These are phyloP conservation scores for Iphiclides podalirius DNA, from an alignment of 2,888 invertebrate species.

Conservation along the genomic window DNA sequence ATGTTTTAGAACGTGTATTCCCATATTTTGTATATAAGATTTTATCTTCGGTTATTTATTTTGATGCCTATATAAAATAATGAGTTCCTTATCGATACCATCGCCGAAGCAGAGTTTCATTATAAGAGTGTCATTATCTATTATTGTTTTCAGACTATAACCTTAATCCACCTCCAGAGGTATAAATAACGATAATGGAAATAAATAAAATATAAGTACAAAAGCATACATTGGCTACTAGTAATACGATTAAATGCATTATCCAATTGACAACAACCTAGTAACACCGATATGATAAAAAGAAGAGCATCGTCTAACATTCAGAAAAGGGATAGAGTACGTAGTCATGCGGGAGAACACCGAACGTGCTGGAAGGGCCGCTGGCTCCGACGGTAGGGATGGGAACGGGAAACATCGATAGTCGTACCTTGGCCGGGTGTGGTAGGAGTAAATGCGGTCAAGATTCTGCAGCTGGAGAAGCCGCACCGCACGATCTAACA, in stretches of 20 bases:
- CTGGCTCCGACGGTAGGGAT: conserved; percentile 20
- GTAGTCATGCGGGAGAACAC: conserved; percentile 18
- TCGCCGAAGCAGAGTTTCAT: too few relatives aligned
- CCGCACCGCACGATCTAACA: conserved; percentile 78
- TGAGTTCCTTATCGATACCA: too few relatives aligned
- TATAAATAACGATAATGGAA: background rate
- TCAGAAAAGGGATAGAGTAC: conserved; percentile 8
- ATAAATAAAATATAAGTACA: background rate
- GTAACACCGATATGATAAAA: background rate
- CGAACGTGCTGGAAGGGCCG: conserved; percentile 8
- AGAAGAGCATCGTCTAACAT: conserved; percentile 12
- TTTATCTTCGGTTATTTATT: too few relatives aligned
- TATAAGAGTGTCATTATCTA: too few relatives aligned
- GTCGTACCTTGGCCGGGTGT: conserved; percentile 81
- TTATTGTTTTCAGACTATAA: too few relatives aligned
- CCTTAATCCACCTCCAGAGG: too few relatives aligned
- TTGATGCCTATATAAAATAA: too few relatives aligned
- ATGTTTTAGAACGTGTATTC: too few relatives aligned
- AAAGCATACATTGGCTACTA: background rate
- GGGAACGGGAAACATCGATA: conserved; percentile 59
- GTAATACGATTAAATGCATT: too few relatives aligned
- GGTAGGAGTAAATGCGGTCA: conserved; percentile 80
- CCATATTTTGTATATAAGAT: too few relatives aligned
- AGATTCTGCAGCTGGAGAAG: conserved; percentile 79
- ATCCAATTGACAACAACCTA: background rate